These are phyloP conservation scores for Hipparchia sbordonii DNA, from an alignment of 2,888 invertebrate species.

Conservation along the genomic window DNA sequence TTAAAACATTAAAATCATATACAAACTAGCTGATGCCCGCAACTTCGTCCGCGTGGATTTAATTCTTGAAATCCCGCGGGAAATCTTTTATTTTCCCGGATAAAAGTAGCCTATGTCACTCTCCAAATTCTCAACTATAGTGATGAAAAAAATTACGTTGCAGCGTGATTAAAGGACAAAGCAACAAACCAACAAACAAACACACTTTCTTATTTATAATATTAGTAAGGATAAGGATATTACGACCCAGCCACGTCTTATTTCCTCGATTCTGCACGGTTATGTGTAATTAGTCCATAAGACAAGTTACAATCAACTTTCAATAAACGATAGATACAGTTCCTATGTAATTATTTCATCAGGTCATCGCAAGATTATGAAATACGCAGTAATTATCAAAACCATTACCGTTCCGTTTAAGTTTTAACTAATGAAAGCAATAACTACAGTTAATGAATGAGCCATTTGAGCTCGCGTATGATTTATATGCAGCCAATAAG, in stretches of 20 bases:
- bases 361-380: slow-evolving; percentile 12
- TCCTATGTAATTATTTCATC: slow-evolving; percentile 7
- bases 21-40: too few species aligned
- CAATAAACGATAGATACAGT: slow-evolving; percentile 1
- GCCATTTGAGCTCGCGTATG: slow-evolving; percentile 14
- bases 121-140: too few species aligned
- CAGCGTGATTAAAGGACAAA: too few species aligned
- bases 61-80: too few species aligned
- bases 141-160: too few species aligned
- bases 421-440: slow-evolving; percentile 18
- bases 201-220: too few species aligned
- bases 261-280: background rate
- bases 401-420: slow-evolving; percentile 8
- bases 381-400: slow-evolving; percentile 18
- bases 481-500: slow-evolving; percentile 18
- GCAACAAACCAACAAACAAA: too few species aligned
- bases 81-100: too few species aligned
- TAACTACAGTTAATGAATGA: slow-evolving; percentile 24
- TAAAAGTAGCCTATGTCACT: too few species aligned
- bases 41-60: too few species aligned
- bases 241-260: background rate
- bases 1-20: too few species aligned
- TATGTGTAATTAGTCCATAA: background rate
- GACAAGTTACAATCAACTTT: background rate
- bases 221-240: background rate